phyloP scores from a whole-genome alignment of 2,113 vertebrate species.

The Mesoclemmys tuberculata region DNA sequence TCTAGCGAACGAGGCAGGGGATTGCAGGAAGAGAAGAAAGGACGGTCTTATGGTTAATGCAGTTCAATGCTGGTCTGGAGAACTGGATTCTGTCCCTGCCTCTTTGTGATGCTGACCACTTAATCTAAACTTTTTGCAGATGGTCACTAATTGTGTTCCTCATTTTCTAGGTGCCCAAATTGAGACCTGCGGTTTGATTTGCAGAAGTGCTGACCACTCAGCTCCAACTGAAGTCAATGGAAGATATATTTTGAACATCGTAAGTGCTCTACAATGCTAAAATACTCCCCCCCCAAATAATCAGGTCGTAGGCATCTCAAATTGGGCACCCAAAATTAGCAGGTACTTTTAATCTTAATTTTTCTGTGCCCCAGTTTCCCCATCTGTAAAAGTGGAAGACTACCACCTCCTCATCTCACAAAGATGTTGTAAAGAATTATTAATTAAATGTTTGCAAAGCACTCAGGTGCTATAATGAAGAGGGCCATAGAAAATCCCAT shows the following conservation, averaged over 20 bases:
- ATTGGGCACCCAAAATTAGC: background rate
- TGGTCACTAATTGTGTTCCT: background rate
- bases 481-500: background rate
- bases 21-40: background rate
- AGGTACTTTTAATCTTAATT: background rate
- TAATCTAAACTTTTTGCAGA: background rate
- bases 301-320: background rate
- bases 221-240: background rate
- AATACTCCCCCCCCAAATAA: background rate
- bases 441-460: background rate
- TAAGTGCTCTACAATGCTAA: background rate
- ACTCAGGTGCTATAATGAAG: background rate
- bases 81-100: background rate
- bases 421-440: background rate
- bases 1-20: background rate
- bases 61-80: background rate
- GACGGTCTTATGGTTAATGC: background rate
- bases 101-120: background rate
- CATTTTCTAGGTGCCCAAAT: background rate
- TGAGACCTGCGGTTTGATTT: background rate
- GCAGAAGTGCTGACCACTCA: background rate
- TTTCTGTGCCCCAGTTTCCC: background rate
- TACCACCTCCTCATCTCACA: background rate
- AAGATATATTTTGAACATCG: background rate
- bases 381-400: background rate